Percentiles rank a stretch among this genome's conserved stretches.
Conservation (phyloP, 2,797 vertebrate genomes). For the Carapus acus region DNA sequence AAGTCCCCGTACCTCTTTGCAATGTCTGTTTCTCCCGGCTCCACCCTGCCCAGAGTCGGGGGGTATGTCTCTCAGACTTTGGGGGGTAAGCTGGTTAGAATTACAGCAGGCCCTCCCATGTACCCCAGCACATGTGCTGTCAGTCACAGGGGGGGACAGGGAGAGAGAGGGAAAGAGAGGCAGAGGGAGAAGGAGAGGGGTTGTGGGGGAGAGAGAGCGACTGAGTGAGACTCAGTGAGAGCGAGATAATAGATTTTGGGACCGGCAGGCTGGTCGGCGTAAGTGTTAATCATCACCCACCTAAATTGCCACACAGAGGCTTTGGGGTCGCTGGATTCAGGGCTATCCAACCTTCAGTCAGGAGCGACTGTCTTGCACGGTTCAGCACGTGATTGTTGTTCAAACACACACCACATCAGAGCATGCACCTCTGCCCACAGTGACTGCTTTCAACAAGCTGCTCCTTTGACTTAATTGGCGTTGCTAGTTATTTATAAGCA, state of each 20-base stretch:
- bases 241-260: too few species aligned
- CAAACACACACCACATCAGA: background rate
- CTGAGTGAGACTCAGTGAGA: too few species aligned
- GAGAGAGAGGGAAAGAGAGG: slow-evolving; percentile 4
- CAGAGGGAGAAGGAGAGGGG: slow-evolving; percentile 18
- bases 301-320: slow-evolving; percentile 10
- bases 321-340: background rate
- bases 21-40: slow-evolving; percentile 57
- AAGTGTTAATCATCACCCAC: too few species aligned
- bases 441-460: too few species aligned
- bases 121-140: slow-evolving; percentile 73
- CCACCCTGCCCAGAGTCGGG: slow-evolving; percentile 62
- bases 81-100: slow-evolving; percentile 60
- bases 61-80: slow-evolving; percentile 60
- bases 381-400: too few species aligned
- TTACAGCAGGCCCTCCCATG: slow-evolving; percentile 68
- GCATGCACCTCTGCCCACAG: too few species aligned
- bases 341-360: too few species aligned
- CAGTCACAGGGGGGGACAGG: slow-evolving; percentile 54
- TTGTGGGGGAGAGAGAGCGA: too few species aligned
- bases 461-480: too few species aligned
- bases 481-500: too few species aligned
- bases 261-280: too few species aligned
- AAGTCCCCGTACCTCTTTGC: slow-evolving; percentile 42
- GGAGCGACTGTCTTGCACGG: too few species aligned